These are phyloP conservation scores for Drosophila repletoides DNA, from an alignment of 1,140 invertebrate genomes.

Conservation along the genomic window DNA sequence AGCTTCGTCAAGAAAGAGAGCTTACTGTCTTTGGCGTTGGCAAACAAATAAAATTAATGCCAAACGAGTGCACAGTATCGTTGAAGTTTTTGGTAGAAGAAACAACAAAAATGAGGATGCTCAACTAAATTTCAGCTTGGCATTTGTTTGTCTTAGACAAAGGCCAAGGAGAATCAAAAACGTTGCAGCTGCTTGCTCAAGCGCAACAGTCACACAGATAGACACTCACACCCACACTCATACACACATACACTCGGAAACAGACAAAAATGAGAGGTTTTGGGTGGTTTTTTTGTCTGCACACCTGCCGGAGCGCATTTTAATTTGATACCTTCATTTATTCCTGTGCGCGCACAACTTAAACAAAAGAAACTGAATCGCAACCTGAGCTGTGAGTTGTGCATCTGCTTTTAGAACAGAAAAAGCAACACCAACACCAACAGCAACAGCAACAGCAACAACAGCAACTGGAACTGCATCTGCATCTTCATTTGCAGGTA, in stretches of 20 bases:
- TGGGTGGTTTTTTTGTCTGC: slow-evolving; percentile 29
- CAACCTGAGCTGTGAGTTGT: slow-evolving; percentile 14
- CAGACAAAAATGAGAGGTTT: background rate
- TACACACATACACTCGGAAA: background rate
- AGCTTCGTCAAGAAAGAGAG: slow-evolving; percentile 9
- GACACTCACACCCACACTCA: background rate
- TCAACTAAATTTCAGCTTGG: slow-evolving; percentile 30
- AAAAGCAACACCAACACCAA: background rate
- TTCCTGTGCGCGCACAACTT: slow-evolving; percentile 55
- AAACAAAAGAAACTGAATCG: slow-evolving; percentile 60
- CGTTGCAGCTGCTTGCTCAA: slow-evolving; percentile 53
- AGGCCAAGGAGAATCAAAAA: slow-evolving; percentile 52
- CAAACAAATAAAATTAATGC: slow-evolving; percentile 56
- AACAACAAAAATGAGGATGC: background rate
- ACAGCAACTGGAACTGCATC: background rate
- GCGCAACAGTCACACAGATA: slow-evolving; percentile 58
- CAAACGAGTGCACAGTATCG: slow-evolving; percentile 33
- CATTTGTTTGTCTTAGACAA: slow-evolving; percentile 52
- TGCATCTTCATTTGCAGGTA: slow-evolving; percentile 55
- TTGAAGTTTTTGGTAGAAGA: slow-evolving; percentile 5
- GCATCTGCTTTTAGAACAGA: background rate
- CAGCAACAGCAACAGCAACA: background rate
- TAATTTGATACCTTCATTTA: slow-evolving; percentile 78
- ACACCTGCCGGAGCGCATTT: slow-evolving; percentile 59
- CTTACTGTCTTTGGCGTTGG: slow-evolving; percentile 28